Conservation (phyloP, 2,888 invertebrate species). For the Hipparchia sbordonii region DNA sequence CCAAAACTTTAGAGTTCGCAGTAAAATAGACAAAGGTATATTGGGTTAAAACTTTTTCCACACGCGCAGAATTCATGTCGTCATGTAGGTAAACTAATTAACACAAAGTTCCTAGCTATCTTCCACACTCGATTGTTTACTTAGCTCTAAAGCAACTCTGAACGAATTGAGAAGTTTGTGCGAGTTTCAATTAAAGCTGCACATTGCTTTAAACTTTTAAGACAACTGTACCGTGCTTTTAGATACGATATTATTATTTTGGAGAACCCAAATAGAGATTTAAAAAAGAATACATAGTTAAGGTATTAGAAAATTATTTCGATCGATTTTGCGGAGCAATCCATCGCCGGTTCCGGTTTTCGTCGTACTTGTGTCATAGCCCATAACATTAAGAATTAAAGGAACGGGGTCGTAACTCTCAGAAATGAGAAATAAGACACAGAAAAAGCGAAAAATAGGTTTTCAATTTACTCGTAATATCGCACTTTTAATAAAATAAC, state of each 20-base stretch:
- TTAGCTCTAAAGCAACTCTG: constrained; percentile 5
- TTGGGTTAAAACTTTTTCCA: background rate
- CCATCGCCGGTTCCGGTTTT: no score
- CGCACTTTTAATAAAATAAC: no score
- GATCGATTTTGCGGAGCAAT: background rate
- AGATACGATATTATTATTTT: background rate
- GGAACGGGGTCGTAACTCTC: no score
- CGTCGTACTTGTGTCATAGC: no score
- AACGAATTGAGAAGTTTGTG: constrained; percentile 10
- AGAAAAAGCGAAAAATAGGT: no score
- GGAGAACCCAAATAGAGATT: background rate
- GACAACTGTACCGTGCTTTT: background rate
- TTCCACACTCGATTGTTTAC: constrained; percentile 16
- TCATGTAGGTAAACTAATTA: constrained; percentile 11
- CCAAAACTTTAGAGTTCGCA: no score
- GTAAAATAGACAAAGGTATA: background rate
- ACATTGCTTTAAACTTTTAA: constrained; percentile 5
- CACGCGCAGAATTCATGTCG: background rate
- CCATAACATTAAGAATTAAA: no score
- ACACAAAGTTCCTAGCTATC: constrained; percentile 20
- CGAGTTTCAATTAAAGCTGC: constrained; percentile 7
- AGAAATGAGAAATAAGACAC: no score
- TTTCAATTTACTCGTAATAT: no score
- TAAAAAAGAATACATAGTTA: background rate
- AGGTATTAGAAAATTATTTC: background rate